Conservation (phyloP, 2,113 vertebrate species). For the Callaeas wilsoni region DNA sequence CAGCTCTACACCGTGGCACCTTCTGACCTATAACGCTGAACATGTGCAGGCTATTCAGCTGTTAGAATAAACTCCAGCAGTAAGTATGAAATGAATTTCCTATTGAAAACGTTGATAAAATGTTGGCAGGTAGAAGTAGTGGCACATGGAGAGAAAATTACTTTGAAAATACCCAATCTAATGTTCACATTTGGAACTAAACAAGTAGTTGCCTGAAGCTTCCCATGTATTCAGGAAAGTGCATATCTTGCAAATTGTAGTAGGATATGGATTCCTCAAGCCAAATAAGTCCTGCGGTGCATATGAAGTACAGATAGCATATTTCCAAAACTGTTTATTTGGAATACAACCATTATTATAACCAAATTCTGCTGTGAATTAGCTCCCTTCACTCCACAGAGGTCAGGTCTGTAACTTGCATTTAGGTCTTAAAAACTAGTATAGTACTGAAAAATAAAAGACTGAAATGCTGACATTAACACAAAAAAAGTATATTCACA, state of each 20-base stretch:
- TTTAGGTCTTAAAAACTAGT: neutral
- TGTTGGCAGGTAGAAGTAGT: conserved; percentile 48
- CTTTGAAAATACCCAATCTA: conserved; percentile 57
- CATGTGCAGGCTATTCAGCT: conserved; percentile 20
- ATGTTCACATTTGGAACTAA: conserved; percentile 55
- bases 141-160: conserved; percentile 21
- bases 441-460: neutral
- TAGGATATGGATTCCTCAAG: conserved; percentile 12
- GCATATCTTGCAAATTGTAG: conserved; percentile 24
- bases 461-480: neutral
- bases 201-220: conserved; percentile 24
- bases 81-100: conserved; percentile 64
- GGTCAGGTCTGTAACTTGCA: neutral
- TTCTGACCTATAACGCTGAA: conserved; percentile 57
- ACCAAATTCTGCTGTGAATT: neutral
- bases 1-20: conserved; percentile 18
- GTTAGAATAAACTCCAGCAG: conserved; percentile 50
- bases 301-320: neutral
- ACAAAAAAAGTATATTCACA: neutral
- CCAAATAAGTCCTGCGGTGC: neutral
- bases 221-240: conserved; percentile 49
- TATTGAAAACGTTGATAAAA: conserved; percentile 68
- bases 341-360: neutral
- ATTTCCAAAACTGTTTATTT: neutral
- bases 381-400: neutral